A percentile compares a stretch with the other conserved stretches of the same genome.
These are phyloP conservation scores for Anhinga rufa DNA, from an alignment of 2,113 vertebrate species.

Conservation along the genomic window DNA sequence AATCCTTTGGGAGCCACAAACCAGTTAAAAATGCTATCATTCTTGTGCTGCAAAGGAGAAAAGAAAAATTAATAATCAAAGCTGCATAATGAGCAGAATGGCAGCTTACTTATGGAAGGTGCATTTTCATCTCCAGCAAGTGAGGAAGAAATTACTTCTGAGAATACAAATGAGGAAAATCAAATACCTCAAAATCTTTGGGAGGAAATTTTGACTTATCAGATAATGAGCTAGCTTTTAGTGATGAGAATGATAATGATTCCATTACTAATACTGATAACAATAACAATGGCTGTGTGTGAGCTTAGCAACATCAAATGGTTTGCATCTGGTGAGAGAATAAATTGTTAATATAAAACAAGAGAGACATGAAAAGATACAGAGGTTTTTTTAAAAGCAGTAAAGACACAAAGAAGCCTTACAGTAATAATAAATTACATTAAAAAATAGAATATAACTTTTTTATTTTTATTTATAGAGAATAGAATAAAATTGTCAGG, in stretches of 20 bases:
- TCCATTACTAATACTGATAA: constrained; percentile 55
- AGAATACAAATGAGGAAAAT: constrained; percentile 67
- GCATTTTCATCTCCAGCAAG: constrained; percentile 57
- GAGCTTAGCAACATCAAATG: constrained; percentile 2
- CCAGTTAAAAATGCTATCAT: constrained; percentile 39
- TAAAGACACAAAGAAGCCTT: not conserved
- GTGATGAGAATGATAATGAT: constrained; percentile 66
- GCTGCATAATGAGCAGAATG: constrained; percentile 49
- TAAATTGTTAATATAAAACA: constrained; percentile 28
- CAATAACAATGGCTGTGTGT: constrained; percentile 35
- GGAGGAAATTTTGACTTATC: constrained; percentile 65
- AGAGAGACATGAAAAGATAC: not conserved
- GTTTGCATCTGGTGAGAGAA: constrained; percentile 14
- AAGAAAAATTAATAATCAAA: constrained; percentile 61
- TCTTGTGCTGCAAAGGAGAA: constrained; percentile 16
- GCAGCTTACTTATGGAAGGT: constrained; percentile 41
- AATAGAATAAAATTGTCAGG: not conserved
- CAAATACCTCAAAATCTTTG: constrained; percentile 49
- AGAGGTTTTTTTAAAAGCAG: not conserved
- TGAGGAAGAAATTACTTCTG: constrained; percentile 35
- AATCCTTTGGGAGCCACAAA: not conserved
- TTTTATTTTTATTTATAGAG: not conserved
- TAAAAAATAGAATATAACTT: not conserved
- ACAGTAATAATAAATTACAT: not conserved
- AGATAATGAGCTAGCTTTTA: constrained; percentile 62